A percentile compares a stretch with the other conserved stretches of the same genome.
Evolutionary conservation across 2,113 vertebrate species (phyloP).

Genomic region (Chloropsis hardwickii): DNA sequence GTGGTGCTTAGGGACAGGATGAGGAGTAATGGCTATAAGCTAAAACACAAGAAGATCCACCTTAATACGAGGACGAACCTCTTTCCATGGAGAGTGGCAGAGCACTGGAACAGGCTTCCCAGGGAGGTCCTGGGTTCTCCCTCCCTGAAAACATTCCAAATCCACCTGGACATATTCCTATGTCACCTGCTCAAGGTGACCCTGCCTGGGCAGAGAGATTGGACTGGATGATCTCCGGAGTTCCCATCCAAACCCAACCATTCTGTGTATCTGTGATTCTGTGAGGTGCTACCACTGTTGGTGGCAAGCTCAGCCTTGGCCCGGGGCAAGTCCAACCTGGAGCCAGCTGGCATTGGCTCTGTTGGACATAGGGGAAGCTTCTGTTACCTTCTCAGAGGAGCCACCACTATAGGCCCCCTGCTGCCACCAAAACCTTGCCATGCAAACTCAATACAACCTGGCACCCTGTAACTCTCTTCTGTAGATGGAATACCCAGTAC

Average conservation of each 20-base stretch:
- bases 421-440: neutral
- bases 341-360: neutral
- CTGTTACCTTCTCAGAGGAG: neutral
- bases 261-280: neutral
- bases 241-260: neutral
- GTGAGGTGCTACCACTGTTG: neutral
- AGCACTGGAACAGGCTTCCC: neutral
- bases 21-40: neutral
- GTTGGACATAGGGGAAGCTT: neutral
- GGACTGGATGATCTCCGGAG: neutral
- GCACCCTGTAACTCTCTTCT: neutral
- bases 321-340: neutral
- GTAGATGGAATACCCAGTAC: neutral
- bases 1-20: neutral
- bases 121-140: neutral
- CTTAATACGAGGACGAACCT: neutral
- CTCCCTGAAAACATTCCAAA: neutral
- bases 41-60: neutral
- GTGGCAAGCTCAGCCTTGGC: neutral
- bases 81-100: neutral
- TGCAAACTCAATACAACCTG: neutral
- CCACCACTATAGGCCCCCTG: neutral
- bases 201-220: neutral
- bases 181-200: neutral
- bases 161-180: neutral